Evolutionary conservation across 2,113 vertebrate genomes (phyloP).

Genomic region (Cynocephalus volans): DNA sequence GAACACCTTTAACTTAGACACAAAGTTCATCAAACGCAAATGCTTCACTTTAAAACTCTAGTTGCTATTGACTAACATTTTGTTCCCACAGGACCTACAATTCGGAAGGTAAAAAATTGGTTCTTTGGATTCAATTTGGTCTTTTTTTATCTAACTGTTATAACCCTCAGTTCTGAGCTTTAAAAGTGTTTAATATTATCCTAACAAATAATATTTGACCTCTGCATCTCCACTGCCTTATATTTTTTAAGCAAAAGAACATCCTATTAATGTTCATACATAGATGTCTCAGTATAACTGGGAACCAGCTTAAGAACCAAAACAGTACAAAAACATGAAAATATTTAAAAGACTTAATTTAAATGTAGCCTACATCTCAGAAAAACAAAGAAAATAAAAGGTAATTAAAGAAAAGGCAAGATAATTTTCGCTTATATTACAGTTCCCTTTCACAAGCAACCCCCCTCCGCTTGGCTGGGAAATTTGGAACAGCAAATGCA

Average conservation of each 20-base stretch:
- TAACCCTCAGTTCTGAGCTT: not conserved
- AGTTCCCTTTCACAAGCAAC: conserved; percentile 28
- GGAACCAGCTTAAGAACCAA: not conserved
- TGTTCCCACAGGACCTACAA: too few species aligned
- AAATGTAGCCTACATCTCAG: not conserved
- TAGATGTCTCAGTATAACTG: not conserved
- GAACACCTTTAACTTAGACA: too few species aligned
- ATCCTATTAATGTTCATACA: not conserved
- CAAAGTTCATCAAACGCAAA: too few species aligned
- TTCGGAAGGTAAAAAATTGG: too few species aligned
- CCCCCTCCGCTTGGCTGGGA: not conserved
- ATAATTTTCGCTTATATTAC: not conserved
- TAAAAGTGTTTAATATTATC: not conserved
- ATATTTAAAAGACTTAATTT: conserved; percentile 15
- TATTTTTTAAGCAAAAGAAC: not conserved
- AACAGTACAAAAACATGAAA: not conserved
- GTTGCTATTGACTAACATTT: too few species aligned
- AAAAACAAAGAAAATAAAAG: not conserved
- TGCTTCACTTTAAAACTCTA: too few species aligned
- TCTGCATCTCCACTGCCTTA: not conserved
- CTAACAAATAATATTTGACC: not conserved
- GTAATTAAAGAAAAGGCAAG: not conserved
- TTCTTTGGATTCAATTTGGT: not conserved
- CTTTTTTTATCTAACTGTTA: not conserved
- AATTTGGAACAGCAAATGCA: conserved; percentile 74